Evolutionary conservation across 2,113 vertebrate genomes (phyloP).

Genomic region (Pipra filicauda): DNA sequence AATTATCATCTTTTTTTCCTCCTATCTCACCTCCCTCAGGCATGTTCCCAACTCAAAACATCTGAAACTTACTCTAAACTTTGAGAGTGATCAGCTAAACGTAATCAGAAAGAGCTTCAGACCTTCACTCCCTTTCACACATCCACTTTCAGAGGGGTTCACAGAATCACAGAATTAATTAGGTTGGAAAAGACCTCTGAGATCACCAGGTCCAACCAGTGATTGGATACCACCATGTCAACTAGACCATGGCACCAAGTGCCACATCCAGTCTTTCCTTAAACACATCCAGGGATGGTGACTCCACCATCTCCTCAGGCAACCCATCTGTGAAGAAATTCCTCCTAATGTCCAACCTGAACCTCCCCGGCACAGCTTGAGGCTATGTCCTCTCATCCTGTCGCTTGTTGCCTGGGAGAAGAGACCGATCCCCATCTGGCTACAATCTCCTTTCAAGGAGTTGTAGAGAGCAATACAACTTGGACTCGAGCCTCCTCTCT

Average conservation of each 20-base stretch:
- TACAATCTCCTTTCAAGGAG: not conserved
- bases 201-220: not conserved
- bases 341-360: not conserved
- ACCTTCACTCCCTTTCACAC: not conserved
- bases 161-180: not conserved
- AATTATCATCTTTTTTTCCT: not conserved
- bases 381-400: not conserved
- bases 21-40: not conserved
- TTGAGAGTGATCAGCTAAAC: not conserved
- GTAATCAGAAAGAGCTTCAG: not conserved
- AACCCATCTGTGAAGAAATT: not conserved
- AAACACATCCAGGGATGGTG: not conserved
- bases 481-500: not conserved
- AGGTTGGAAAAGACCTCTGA: not conserved
- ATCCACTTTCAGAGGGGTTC: not conserved
- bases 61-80: not conserved
- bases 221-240: not conserved
- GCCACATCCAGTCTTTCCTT: not conserved
- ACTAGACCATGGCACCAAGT: not conserved
- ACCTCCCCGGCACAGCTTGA: not conserved
- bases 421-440: not conserved
- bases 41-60: not conserved
- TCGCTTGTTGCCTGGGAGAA: not conserved
- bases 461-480: not conserved
- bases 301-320: not conserved